Conservation (phyloP, 1,140 invertebrate genomes). For the Aphelenchoides fujianensis region DNA sequence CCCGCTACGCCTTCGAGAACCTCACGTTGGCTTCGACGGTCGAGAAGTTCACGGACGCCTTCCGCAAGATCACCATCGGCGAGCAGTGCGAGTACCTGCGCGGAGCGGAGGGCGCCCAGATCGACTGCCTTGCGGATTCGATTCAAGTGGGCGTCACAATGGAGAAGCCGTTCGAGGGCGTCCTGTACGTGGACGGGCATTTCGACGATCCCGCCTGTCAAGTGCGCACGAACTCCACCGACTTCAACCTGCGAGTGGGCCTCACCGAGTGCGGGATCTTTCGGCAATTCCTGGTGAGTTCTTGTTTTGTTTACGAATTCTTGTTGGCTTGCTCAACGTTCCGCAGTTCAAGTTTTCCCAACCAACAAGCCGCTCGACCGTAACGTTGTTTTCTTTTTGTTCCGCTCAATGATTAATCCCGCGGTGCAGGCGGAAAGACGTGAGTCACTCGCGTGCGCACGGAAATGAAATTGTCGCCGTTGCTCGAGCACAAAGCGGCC, state of each 20-base stretch:
- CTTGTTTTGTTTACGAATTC: too few relatives aligned
- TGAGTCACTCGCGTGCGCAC: too few relatives aligned
- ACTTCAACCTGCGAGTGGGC: conserved; percentile 19
- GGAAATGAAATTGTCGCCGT: too few relatives aligned
- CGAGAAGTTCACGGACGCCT: conserved; percentile 33
- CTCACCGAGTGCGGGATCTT: conserved; percentile 35
- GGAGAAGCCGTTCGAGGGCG: conserved; percentile 27
- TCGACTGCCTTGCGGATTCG: conserved; percentile 32
- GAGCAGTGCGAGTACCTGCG: conserved; percentile 42
- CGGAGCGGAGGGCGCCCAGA: conserved; percentile 41
- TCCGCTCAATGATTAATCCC: too few relatives aligned
- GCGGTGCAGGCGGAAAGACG: too few relatives aligned
- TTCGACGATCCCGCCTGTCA: conserved; percentile 37
- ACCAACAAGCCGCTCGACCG: not conserved
- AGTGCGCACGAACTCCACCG: conserved; percentile 24
- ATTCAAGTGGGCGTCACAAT: conserved; percentile 41
- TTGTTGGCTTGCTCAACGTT: not conserved
- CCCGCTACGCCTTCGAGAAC: conserved; percentile 47
- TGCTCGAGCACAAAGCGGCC: too few relatives aligned
- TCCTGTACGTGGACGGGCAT: conserved; percentile 42
- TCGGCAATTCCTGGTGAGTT: conserved; percentile 41
- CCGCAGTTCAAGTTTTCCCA: not conserved
- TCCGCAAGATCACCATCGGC: conserved; percentile 33
- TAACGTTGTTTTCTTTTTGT: too few relatives aligned
- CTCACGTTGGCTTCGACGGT: conserved; percentile 23